Base-by-base conservation (phyloP, 1,140 invertebrate genomes). In the Eufriesea mexicana region DNA sequence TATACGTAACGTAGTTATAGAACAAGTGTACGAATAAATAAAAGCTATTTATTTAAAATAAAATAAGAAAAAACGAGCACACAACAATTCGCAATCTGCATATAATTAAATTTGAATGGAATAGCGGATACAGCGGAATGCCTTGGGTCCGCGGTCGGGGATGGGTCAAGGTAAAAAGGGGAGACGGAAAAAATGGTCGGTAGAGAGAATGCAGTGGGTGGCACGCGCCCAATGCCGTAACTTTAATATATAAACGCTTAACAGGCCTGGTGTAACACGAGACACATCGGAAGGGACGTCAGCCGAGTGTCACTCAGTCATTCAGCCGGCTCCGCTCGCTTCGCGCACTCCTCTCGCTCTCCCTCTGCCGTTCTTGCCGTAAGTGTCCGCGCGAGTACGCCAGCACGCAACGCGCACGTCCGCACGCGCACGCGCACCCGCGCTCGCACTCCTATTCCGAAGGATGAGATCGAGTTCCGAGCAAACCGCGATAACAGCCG, bases 211-310 rank as follows among this genome's bases (percentile, higher is more conserved):
- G 78, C 83, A 91, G 93, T 93, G 91, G 92, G 92, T 94, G 93
- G 93, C 93, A 94, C 93, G 93, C 92, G 93, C 92, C 92, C 86
- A 86, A 90, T 92, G 90, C 90, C 89, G 91, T 93, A 93, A 93
- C 91, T 93, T 92, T 91, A 93, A 94, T 94, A 93, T 82, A 82
- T 91, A 92, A 93, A 93, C 91, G 90, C 90, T 92, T 93, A 92
- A 93, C 89, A 82, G 89, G 84, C 89, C 88, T 80, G 86, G 84
- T 89, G 93, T 93, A 93, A 94, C 92, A 92, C 91, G 91, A 93
- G 93, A 92, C 93, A 92, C 88, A 92, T 92, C 93, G 93, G 93
- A 94, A 94, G 89, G 91, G 91, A 92, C 92, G 91, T 93, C 90
- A 92, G 85, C 89, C 90, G 90, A 92, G 91, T 93, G 93, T 93